Evolutionary conservation across 2,797 vertebrate genomes (phyloP), one percentile per base, ranked within the genome.

Genomic region (Agapornis canus): DNA sequence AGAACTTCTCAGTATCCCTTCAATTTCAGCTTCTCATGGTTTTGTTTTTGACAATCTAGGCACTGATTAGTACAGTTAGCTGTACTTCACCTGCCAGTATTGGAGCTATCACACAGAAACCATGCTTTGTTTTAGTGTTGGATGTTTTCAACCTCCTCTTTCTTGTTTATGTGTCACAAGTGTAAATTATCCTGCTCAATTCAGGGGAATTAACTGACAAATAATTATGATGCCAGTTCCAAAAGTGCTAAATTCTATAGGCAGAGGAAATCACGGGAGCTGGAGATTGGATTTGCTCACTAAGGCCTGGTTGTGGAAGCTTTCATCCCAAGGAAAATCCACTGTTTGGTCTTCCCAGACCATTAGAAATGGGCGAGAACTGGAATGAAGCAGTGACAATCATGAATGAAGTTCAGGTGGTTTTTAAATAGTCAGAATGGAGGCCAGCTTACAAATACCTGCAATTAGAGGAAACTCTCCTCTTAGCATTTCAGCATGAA

Each of bases 21-120:
- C 43, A 51, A 2, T n/a, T 56, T 26, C 40, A 20, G 9, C 12
- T 65, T n/a, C 42, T 70, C 2, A 0, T 6, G 7, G 0, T 6
- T 70, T 40, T 70, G 23, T 9, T 45, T 73, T 92, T 82, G 64
- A 5, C 14, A 32, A 2, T n/a, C n/a, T n/a, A n/a, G n/a, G n/a
- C n/a, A n/a, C n/a, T n/a, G n/a, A n/a, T n/a, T n/a, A n/a, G n/a
- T n/a, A n/a, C n/a, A n/a, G n/a, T 31, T 45, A 10, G 1, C 45
- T 66, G 43, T 61, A 19, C 37, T 77, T 79, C 13, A 27, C 21
- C 54, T 85, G 35, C 18, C 9, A 19, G 1, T 11, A 3, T 9
- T 14, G 7, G 7, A 69, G 52, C 29, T 21, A 4, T 11, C 42
- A 31, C 32, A 16, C 31, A 32, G 54, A 21, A 69, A 25, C 16